Evolutionary conservation across 2,797 vertebrate species (phyloP).

Genomic region (Enteromius unitaeniatus): DNA sequence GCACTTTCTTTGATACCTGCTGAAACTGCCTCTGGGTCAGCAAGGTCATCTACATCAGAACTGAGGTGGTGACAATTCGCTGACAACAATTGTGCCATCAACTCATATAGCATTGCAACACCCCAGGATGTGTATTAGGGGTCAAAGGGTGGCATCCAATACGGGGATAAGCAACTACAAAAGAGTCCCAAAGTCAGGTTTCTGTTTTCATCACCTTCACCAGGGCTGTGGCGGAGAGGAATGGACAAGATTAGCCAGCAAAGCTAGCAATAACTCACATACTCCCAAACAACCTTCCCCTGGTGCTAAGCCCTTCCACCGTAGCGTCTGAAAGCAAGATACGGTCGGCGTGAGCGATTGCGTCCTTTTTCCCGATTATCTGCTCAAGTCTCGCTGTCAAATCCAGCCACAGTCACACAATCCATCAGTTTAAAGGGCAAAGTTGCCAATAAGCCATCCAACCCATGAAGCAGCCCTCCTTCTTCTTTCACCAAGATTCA

Average conservation of each 20-base stretch:
- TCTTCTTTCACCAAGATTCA: slow-evolving; percentile 54
- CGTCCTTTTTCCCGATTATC: slow-evolving; percentile 68
- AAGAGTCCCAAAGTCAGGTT: slow-evolving; percentile 29
- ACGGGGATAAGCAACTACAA: slow-evolving; percentile 14
- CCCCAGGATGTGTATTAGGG: not conserved
- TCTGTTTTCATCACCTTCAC: slow-evolving; percentile 22
- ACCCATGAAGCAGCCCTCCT: slow-evolving; percentile 48
- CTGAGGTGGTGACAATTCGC: not conserved
- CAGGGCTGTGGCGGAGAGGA: not conserved
- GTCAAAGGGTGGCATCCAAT: not conserved
- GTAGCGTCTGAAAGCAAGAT: slow-evolving; percentile 5
- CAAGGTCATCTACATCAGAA: slow-evolving; percentile 10
- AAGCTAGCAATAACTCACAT: slow-evolving; percentile 30
- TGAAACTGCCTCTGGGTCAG: not conserved
- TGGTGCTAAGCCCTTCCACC: slow-evolving; percentile 13
- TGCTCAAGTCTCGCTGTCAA: slow-evolving; percentile 54
- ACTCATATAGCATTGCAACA: slow-evolving; percentile 8
- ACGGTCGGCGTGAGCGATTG: slow-evolving; percentile 60
- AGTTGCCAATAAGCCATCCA: slow-evolving; percentile 62
- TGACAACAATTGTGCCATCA: slow-evolving; percentile 1
- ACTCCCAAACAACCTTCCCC: slow-evolving; percentile 20
- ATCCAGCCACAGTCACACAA: slow-evolving; percentile 64
- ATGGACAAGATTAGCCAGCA: slow-evolving; percentile 23
- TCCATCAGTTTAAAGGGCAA: slow-evolving; percentile 72
- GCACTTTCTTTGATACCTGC: not conserved